Evolutionary conservation across 2,113 vertebrate genomes (phyloP).

Genomic region (Tragelaphus imberbis): DNA sequence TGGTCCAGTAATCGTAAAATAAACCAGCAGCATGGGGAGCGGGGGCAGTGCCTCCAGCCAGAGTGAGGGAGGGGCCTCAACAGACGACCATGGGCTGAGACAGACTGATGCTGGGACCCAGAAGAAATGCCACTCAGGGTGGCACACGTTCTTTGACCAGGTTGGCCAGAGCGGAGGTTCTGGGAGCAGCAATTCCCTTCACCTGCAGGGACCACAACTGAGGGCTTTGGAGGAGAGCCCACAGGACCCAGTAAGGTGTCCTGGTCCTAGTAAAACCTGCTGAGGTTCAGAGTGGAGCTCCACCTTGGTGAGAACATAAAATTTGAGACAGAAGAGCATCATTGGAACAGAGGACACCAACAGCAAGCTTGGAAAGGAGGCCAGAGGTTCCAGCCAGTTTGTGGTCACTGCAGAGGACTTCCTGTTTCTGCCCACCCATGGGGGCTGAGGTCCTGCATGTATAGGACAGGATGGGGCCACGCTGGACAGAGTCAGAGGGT

Average conservation of each 20-base stretch:
- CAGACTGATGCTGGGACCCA: not conserved
- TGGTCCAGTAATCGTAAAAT: not conserved
- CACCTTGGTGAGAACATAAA: not conserved
- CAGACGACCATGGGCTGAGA: not conserved
- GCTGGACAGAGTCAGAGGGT: not conserved
- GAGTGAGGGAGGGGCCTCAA: not conserved
- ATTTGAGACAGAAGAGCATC: not conserved
- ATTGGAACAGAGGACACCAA: rapidly evolving
- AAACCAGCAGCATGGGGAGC: not conserved
- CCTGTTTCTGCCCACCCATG: not conserved
- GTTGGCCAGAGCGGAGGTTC: not conserved
- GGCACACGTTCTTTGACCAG: not conserved
- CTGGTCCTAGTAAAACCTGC: not conserved
- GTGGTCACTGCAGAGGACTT: not conserved
- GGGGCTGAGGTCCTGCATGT: not conserved
- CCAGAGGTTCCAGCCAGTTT: not conserved
- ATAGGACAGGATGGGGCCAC: not conserved
- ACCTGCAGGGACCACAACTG: not conserved
- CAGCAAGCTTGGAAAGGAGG: not conserved
- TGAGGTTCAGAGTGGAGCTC: not conserved
- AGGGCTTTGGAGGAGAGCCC: not conserved
- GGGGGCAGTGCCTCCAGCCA: not conserved
- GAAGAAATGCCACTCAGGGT: rapidly evolving
- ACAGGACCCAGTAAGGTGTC: not conserved
- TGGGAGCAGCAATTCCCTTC: not conserved